These are phyloP conservation scores for Dimorphilus gyrociliatus DNA, from an alignment of 2,888 invertebrate species.

Conservation along the genomic window DNA sequence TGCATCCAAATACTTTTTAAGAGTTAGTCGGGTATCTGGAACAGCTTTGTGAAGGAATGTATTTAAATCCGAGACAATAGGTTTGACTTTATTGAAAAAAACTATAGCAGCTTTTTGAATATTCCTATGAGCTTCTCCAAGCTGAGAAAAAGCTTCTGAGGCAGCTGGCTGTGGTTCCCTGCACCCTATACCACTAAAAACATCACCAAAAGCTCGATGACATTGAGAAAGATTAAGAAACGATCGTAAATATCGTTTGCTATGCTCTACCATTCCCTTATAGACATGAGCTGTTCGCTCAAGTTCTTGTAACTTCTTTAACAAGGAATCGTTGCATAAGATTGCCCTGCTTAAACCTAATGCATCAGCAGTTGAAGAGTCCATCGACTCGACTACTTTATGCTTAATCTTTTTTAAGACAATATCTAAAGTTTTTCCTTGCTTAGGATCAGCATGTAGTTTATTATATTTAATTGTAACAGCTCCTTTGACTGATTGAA, in stretches of 20 bases:
- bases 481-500: slow-evolving; percentile 72
- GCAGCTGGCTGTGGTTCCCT: slow-evolving; percentile 86
- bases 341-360: slow-evolving; percentile 87
- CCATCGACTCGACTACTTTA: slow-evolving; percentile 88
- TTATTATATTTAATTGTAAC: slow-evolving; percentile 94
- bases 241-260: slow-evolving; percentile 59
- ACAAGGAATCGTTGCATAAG: slow-evolving; percentile 78
- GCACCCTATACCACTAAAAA: slow-evolving; percentile 82
- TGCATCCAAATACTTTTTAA: slow-evolving; percentile 91
- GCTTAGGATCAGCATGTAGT: slow-evolving; percentile 85
- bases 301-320: slow-evolving; percentile 81
- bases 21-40: slow-evolving; percentile 90
- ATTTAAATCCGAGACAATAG: slow-evolving; percentile 88
- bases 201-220: slow-evolving; percentile 90
- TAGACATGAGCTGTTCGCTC: slow-evolving; percentile 85
- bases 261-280: slow-evolving; percentile 71
- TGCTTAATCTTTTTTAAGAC: slow-evolving; percentile 94
- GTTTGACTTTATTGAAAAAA: slow-evolving; percentile 76
- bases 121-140: slow-evolving; percentile 80
- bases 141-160: slow-evolving; percentile 80
- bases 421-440: slow-evolving; percentile 88
- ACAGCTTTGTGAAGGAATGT: slow-evolving; percentile 90
- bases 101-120: slow-evolving; percentile 76
- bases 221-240: slow-evolving; percentile 77
- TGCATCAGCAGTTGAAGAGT: slow-evolving; percentile 61